Evolutionary conservation across 2,888 invertebrate genomes (phyloP).

Genomic region (Acrobasis consociella): DNA sequence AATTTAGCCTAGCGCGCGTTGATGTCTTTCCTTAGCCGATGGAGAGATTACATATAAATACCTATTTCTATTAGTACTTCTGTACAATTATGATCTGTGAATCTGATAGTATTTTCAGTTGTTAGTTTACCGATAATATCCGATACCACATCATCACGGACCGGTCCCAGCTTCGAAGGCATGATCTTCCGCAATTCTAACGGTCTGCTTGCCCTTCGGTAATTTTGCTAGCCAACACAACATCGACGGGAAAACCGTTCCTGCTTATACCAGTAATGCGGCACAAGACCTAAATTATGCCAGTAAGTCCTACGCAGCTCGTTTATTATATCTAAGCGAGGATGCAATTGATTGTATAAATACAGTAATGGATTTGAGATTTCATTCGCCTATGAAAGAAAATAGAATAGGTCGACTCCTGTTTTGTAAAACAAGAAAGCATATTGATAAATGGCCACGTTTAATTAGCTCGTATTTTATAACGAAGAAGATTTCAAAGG

Average conservation of each 20-base stretch:
- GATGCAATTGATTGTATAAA: no score
- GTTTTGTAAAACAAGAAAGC: no score
- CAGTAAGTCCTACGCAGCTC: not conserved
- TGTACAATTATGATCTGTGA: no score
- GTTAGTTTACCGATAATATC: not conserved
- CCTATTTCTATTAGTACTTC: not conserved
- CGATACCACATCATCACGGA: conserved; percentile 22
- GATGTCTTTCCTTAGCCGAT: conserved; percentile 5
- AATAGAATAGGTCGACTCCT: no score
- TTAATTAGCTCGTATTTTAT: no score
- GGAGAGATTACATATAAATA: not conserved
- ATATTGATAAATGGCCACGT: no score
- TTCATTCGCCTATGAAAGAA: no score
- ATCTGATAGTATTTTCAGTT: not conserved
- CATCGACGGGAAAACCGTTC: conserved; percentile 10
- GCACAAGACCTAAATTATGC: conserved; percentile 3
- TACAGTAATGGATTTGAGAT: no score
- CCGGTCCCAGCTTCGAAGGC: conserved; percentile 19
- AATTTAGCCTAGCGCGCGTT: not conserved
- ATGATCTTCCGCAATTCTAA: conserved; percentile 28
- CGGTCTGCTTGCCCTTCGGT: conserved; percentile 16
- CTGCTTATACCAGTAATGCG: not conserved
- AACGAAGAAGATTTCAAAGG: no score
- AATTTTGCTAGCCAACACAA: conserved; percentile 16
- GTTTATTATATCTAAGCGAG: not conserved